These are phyloP conservation scores for Eremobia ochroleuca DNA, from an alignment of 2,888 invertebrate species.

Conservation along the genomic window DNA sequence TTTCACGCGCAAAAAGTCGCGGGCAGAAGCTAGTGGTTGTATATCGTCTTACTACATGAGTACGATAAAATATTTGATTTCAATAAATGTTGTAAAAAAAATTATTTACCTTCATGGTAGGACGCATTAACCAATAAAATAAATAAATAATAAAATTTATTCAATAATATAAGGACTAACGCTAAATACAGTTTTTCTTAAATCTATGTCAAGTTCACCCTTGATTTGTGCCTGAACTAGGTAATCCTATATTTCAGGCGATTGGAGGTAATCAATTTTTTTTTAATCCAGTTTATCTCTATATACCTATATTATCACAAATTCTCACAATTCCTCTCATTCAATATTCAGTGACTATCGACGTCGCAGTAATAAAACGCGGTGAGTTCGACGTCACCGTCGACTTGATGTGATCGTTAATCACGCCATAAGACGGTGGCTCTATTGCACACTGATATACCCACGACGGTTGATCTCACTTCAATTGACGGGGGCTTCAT, in stretches of 20 bases:
- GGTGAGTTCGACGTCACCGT: slow-evolving; percentile 38
- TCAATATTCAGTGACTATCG: slow-evolving; percentile 32
- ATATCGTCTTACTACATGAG: too few species aligned
- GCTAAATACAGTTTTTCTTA: too few species aligned
- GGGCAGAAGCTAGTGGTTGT: too few species aligned
- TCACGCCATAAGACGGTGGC: slow-evolving; percentile 56
- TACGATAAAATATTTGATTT: not conserved
- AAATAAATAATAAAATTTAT: too few species aligned
- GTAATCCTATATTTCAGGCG: too few species aligned
- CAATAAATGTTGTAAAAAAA: not conserved
- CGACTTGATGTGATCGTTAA: slow-evolving; percentile 59
- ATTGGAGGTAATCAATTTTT: too few species aligned
- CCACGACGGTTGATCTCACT: slow-evolving; percentile 53
- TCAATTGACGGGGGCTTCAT: slow-evolving; percentile 49
- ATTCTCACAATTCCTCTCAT: slow-evolving; percentile 3
- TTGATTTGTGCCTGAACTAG: too few species aligned
- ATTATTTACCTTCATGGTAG: not conserved
- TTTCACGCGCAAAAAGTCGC: too few species aligned
- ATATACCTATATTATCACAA: not conserved
- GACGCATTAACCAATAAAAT: not conserved
- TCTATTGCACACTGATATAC: slow-evolving; percentile 62
- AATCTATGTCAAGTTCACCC: too few species aligned
- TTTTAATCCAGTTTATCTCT: not conserved
- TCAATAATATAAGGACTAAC: too few species aligned
- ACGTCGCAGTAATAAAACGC: slow-evolving; percentile 36